Conservation (phyloP, 2,888 invertebrate species). For the Catocala sponsa region DNA sequence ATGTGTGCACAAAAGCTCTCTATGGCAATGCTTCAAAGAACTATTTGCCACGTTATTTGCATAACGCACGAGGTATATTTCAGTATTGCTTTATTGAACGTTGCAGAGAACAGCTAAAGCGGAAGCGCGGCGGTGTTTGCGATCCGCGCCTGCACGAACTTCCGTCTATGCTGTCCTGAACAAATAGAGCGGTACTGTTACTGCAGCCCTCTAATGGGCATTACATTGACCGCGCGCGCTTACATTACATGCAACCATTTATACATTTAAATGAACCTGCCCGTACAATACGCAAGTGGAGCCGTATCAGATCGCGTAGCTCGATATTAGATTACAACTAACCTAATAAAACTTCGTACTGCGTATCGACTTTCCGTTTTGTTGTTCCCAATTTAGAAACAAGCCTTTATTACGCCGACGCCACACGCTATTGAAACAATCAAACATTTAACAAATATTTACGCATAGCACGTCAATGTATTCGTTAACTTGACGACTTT, state of each 20-base stretch:
- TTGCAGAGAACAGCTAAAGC: constrained; percentile 58
- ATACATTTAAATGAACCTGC: constrained; percentile 71
- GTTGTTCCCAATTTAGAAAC: constrained; percentile 35
- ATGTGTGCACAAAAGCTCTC: too few species aligned
- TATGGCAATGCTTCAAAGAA: too few species aligned
- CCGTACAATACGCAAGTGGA: constrained; percentile 38
- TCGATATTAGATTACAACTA: constrained; percentile 51
- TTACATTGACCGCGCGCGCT: constrained; percentile 61
- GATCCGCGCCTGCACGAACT: constrained; percentile 77
- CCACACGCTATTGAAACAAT: constrained; percentile 2
- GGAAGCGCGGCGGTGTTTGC: constrained; percentile 74
- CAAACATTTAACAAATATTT: constrained; percentile 1
- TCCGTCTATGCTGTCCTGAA: constrained; percentile 75
- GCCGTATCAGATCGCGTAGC: constrained; percentile 36
- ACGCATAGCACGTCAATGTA: neutral
- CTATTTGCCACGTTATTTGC: too few species aligned
- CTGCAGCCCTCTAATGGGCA: constrained; percentile 65
- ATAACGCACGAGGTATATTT: neutral
- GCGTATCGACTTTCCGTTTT: constrained; percentile 41
- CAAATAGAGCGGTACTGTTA: constrained; percentile 74
- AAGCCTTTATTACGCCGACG: constrained; percentile 20
- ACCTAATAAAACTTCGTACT: constrained; percentile 43
- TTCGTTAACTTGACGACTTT: too few species aligned
- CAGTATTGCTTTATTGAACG: constrained; percentile 52
- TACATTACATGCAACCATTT: constrained; percentile 73